A percentile compares a stretch with the other conserved stretches of the same genome.
phyloP scores from a whole-genome alignment of 2,113 vertebrate species.

The Trematocara nigrifrons region DNA sequence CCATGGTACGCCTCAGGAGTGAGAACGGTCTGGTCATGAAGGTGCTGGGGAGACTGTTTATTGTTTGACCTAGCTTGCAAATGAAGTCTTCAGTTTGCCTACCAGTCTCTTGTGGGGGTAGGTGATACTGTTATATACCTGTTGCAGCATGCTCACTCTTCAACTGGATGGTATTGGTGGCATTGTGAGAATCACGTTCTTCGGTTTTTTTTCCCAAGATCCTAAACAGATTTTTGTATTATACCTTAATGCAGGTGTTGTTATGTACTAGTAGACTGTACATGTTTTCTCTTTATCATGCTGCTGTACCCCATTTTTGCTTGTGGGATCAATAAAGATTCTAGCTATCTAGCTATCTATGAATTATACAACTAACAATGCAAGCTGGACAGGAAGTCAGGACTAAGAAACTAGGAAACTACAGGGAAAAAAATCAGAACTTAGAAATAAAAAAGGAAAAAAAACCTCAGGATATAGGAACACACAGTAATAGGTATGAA shows the following conservation, averaged over 20 bases:
- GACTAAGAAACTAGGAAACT: not conserved
- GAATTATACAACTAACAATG: not conserved
- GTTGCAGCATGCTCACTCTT: not conserved
- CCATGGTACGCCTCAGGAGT: too few relatives aligned
- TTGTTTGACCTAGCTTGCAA: not conserved
- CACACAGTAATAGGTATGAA: not conserved
- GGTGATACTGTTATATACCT: not conserved
- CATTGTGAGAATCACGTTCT: not conserved
- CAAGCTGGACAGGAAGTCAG: not conserved
- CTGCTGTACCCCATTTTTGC: not conserved
- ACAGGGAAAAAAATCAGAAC: not conserved
- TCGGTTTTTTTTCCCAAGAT: not conserved
- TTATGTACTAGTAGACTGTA: not conserved
- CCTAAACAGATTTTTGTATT: not conserved
- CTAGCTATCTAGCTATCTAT: not conserved
- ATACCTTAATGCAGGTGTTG: not conserved
- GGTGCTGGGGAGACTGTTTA: not conserved
- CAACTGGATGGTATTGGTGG: not conserved
- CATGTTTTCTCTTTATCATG: not conserved
- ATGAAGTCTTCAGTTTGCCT: not conserved
- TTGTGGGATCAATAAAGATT: not conserved
- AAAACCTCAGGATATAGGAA: not conserved
- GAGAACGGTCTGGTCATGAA: not conserved
- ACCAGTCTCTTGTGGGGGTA: not conserved
- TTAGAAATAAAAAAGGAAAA: not conserved